Percentiles rank a stretch among this genome's conserved stretches.
These are phyloP conservation scores for Acomys russatus DNA, from an alignment of 2,797 vertebrate species.

Conservation along the genomic window DNA sequence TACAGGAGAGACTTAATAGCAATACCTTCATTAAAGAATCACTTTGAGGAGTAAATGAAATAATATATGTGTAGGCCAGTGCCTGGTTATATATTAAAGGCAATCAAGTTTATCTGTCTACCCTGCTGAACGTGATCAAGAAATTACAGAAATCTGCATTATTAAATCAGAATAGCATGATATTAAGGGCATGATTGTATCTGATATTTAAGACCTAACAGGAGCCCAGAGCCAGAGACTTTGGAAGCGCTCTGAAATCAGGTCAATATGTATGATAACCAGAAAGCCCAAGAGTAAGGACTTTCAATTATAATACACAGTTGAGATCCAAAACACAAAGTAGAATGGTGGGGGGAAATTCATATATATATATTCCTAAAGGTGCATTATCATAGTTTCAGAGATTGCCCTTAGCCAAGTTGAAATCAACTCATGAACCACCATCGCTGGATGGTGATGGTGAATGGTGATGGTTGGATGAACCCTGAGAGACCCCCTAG, in stretches of 20 bases:
- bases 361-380: background rate
- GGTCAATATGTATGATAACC: background rate
- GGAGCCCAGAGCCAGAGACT: background rate
- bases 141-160: background rate
- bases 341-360: background rate
- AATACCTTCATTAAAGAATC: background rate
- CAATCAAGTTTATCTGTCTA: background rate
- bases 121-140: slow-evolving; percentile 24
- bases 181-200: background rate
- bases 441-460: background rate
- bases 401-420: background rate
- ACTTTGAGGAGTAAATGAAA: background rate
- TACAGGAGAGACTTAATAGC: background rate
- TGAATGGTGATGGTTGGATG: background rate
- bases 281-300: background rate
- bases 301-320: slow-evolving; percentile 20
- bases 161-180: slow-evolving; percentile 18
- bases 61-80: background rate
- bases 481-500: background rate
- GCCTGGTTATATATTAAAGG: background rate
- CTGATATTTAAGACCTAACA: slow-evolving; percentile 33
- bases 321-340: slow-evolving; percentile 17
- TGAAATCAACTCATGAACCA: background rate
- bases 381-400: background rate
- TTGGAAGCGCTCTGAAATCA: slow-evolving; percentile 17